Evolutionary conservation across 2,113 vertebrate genomes (phyloP), one percentile per base, ranked within the genome.

Genomic region (Todiramphus saurophagus): DNA sequence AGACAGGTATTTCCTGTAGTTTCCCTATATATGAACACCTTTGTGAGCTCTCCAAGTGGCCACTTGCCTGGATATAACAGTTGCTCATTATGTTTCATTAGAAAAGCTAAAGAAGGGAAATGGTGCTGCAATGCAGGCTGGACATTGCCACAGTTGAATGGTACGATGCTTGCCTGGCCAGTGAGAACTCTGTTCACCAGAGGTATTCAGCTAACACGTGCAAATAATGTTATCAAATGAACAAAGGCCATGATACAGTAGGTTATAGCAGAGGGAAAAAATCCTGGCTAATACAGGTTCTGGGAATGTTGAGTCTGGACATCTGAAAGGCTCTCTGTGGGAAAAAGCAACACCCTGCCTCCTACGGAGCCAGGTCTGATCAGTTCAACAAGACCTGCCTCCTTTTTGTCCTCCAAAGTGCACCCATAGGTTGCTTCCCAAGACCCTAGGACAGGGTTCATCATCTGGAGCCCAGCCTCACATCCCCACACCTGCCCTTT

Each of bases 321-420:
- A 10, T 10, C 33, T 69, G 50, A 48, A 86, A 73, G 35, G 13
- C 25, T 83, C 30, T 72, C 30, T 9, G 5, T 56, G 30, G 39
- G 35, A 69, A 50, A 10, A 21, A 87, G 19, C 18, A 48, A 27
- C 0, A 12, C 9, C 3, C 3, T 2, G 5, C 31, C n/a, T n/a
- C 30, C 4, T 80, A 14, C 31, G 13, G 39, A 66, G 23, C 25
- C 43, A 28, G 30, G 12, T 59, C 43, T 59, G 43, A 68, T 53
- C 33, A 35, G 33, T 25, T 72, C 62, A 84, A 43, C 39, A 39
- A 58, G 31, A 70, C 24, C 31, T 87, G 53, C 41, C 43, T 41
- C 19, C 41, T 63, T 35, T 39, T 11, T 58, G 50, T 78, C 67
- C 46, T 85, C 55, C 3, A 5, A 83, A 75, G 28, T 4, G 17